These are phyloP conservation scores for Tangara arthus DNA, from an alignment of 2,797 vertebrate species.

Conservation along the genomic window DNA sequence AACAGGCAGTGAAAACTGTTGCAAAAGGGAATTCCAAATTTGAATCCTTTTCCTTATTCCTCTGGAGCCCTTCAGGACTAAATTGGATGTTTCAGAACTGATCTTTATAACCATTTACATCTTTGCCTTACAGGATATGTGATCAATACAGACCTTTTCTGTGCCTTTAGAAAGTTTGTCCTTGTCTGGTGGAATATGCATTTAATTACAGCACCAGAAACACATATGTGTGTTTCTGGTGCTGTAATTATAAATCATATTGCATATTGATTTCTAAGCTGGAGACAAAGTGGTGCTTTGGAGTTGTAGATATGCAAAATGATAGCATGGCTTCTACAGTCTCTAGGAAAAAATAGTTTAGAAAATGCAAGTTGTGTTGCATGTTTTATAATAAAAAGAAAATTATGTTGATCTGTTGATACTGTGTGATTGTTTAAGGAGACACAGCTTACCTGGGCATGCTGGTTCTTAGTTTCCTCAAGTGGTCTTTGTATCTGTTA, in stretches of 20 bases:
- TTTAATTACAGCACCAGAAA: not conserved
- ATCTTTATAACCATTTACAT: not conserved
- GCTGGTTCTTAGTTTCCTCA: not conserved
- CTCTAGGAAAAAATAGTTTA: not conserved
- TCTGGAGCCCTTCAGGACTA: not conserved
- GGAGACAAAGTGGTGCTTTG: not conserved
- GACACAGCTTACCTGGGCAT: not conserved
- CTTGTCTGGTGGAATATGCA: not conserved
- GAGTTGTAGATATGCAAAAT: not conserved
- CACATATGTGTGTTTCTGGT: not conserved
- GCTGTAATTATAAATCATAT: too few species aligned
- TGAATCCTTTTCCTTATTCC: not conserved
- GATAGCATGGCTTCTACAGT: not conserved
- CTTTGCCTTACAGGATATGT: not conserved
- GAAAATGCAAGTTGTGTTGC: not conserved
- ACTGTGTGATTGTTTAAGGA: not conserved
- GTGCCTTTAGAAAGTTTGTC: not conserved
- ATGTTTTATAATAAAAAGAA: not conserved
- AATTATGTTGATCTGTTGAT: not conserved
- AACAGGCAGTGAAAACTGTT: not conserved
- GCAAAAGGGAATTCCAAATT: not conserved
- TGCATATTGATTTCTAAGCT: not conserved
- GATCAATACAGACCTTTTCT: not conserved
- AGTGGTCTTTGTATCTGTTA: not conserved
- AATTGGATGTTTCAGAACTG: not conserved